phyloP scores from a whole-genome alignment of 1,140 invertebrate genomes.

The Nasonia vitripennis region DNA sequence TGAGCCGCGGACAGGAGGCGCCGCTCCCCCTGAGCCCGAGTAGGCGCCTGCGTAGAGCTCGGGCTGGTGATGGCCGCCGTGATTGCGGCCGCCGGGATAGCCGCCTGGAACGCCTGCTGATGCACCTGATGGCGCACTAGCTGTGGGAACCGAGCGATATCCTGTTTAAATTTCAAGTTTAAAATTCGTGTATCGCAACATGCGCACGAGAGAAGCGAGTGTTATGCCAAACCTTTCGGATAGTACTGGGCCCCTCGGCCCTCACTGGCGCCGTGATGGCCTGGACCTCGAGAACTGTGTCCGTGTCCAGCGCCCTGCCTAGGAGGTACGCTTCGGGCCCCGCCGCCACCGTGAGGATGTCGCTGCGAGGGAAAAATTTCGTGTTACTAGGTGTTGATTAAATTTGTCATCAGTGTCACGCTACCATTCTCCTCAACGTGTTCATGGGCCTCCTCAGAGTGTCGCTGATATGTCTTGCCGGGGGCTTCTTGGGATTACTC shows the following conservation, averaged over 20 bases:
- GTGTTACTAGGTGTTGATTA: too few species aligned
- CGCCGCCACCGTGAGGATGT: slow-evolving; percentile 74
- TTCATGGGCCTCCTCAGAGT: slow-evolving; percentile 92
- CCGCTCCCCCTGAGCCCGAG: slow-evolving; percentile 74
- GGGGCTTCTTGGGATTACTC: slow-evolving; percentile 94
- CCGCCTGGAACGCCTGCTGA: slow-evolving; percentile 52
- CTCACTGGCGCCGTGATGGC: slow-evolving; percentile 80
- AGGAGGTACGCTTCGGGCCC: slow-evolving; percentile 76
- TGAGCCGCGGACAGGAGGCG: slow-evolving; percentile 71
- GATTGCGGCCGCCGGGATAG: slow-evolving; percentile 77
- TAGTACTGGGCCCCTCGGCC: slow-evolving; percentile 84
- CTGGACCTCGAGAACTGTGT: slow-evolving; percentile 75
- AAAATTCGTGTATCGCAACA: neutral
- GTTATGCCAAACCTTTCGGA: slow-evolving; percentile 78
- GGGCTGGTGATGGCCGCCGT: slow-evolving; percentile 77
- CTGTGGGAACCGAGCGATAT: slow-evolving; percentile 77
- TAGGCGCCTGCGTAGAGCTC: slow-evolving; percentile 81
- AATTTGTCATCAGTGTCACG: too few species aligned
- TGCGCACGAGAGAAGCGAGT: neutral
- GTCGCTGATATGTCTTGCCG: slow-evolving; percentile 89
- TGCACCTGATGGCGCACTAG: slow-evolving; percentile 79
- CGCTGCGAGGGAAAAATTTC: slow-evolving; percentile 54
- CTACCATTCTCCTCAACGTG: slow-evolving; percentile 88
- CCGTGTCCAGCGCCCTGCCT: slow-evolving; percentile 56
- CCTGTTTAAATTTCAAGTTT: slow-evolving; percentile 70